Percentiles rank a stretch among this genome's conserved stretches.
These are phyloP conservation scores for Zoanthus sansibaricus DNA, from an alignment of 92 coral and sea anemone genomes.

Conservation along the genomic window DNA sequence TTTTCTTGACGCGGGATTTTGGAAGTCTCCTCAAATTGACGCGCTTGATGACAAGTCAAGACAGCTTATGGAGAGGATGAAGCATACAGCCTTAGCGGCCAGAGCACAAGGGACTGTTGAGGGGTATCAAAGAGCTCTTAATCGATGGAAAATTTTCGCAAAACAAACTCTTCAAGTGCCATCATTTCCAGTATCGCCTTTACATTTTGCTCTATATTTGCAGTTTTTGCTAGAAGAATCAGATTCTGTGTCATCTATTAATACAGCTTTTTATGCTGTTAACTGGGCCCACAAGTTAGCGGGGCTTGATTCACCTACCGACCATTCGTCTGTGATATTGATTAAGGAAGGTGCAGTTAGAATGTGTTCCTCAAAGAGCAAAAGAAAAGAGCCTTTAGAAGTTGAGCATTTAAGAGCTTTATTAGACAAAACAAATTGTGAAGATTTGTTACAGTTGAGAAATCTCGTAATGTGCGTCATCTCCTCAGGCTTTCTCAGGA, in stretches of 20 bases:
- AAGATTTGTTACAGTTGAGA: constrained; percentile 38
- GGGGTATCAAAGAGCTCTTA: constrained; percentile 51
- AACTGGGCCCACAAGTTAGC: constrained; percentile 45
- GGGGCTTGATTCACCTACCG: constrained; percentile 35
- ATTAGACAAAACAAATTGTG: constrained; percentile 23
- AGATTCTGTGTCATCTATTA: constrained; percentile 48
- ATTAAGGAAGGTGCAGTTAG: constrained; percentile 46
- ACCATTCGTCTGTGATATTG: constrained; percentile 33
- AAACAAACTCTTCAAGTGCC: constrained; percentile 24
- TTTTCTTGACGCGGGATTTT: constrained; percentile 16
- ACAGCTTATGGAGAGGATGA: constrained; percentile 32
- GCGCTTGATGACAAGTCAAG: not conserved
- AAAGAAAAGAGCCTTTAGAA: constrained; percentile 47
- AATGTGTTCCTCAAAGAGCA: constrained; percentile 9
- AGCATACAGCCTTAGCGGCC: constrained; percentile 50
- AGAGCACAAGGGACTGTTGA: constrained; percentile 43
- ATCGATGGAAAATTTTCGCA: constrained; percentile 40
- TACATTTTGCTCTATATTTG: constrained; percentile 44
- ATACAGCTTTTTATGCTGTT: constrained; percentile 36
- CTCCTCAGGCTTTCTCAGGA: constrained; percentile 48
- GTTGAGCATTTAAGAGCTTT: constrained; percentile 37
- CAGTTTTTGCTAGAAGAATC: constrained; percentile 46
- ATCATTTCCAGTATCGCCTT: constrained; percentile 48
- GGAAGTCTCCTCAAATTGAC: constrained; percentile 25
- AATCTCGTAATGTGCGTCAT: constrained; percentile 36